Conservation (phyloP, 2,797 vertebrate genomes). For the Natrix natrix region DNA sequence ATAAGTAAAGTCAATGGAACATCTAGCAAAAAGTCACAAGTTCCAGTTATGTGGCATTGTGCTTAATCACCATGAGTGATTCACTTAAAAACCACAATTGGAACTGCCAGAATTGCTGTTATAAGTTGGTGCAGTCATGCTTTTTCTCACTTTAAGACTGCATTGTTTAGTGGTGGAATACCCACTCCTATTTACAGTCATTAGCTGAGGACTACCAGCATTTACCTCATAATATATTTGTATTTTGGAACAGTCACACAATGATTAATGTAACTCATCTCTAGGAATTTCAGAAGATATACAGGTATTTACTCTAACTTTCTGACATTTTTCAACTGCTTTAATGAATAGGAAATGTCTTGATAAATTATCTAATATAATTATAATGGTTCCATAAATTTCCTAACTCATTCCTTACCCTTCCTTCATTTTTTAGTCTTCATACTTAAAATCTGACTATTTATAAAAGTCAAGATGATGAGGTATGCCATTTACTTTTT, state of each 20-base stretch:
- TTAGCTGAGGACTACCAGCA: background rate
- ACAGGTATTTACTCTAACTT: background rate
- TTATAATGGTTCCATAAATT: slow-evolving; percentile 9
- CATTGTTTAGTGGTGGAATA: background rate
- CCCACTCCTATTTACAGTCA: background rate
- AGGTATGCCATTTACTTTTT: background rate
- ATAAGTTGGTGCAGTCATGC: background rate
- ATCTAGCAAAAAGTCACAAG: background rate
- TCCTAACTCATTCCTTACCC: background rate
- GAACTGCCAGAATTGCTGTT: background rate
- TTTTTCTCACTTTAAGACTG: background rate
- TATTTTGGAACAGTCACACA: background rate
- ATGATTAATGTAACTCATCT: slow-evolving; percentile 1
- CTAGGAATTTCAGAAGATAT: slow-evolving; percentile 16
- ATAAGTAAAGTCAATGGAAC: background rate
- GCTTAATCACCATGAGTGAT: background rate
- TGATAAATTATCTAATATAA: background rate
- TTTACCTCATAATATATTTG: background rate
- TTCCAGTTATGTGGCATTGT: background rate
- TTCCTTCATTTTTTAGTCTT: background rate
- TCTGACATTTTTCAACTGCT: slow-evolving; percentile 9
- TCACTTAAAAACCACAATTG: background rate
- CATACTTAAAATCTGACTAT: background rate
- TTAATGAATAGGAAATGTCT: slow-evolving; percentile 12
- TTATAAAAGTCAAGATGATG: slow-evolving; percentile 16